Evolutionary conservation across 2,888 invertebrate species (phyloP).

Genomic region (Chirona hameri): DNA sequence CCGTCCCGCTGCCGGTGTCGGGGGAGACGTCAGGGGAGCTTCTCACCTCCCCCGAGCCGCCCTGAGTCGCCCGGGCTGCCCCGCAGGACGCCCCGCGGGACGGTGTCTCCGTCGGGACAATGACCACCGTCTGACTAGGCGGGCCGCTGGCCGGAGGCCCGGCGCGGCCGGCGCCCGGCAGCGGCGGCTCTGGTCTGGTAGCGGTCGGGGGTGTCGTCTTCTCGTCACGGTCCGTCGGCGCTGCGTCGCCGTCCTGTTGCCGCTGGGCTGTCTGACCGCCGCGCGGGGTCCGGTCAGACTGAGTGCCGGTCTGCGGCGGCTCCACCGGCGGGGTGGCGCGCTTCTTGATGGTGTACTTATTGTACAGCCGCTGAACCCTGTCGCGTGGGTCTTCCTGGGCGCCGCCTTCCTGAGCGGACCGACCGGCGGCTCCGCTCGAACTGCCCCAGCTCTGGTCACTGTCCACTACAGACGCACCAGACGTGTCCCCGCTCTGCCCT

Average conservation of each 20-base stretch:
- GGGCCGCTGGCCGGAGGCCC: no score
- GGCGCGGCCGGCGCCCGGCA: no score
- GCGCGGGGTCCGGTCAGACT: neutral
- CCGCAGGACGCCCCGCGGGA: no score
- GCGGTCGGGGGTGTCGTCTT: no score
- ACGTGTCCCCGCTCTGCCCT: neutral
- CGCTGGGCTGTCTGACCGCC: neutral
- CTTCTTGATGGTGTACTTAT: constrained; percentile 22
- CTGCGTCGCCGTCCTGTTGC: neutral
- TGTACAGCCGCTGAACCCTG: neutral
- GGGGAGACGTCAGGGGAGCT: no score
- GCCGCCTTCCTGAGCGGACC: neutral
- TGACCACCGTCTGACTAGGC: no score
- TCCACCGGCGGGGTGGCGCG: constrained; percentile 3
- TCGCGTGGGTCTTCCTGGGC: neutral
- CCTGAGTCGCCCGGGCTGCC: no score
- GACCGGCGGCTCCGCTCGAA: no score
- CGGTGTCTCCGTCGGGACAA: no score
- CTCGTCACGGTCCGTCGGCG: neutral
- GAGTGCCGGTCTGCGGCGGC: neutral
- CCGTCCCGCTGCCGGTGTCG: neutral
- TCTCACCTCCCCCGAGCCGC: no score
- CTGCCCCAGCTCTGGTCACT: neutral
- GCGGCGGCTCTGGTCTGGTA: no score
- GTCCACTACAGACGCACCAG: neutral